Base-by-base conservation (phyloP, 2,113 vertebrate species). In the Proterorhinus semilunaris region DNA sequence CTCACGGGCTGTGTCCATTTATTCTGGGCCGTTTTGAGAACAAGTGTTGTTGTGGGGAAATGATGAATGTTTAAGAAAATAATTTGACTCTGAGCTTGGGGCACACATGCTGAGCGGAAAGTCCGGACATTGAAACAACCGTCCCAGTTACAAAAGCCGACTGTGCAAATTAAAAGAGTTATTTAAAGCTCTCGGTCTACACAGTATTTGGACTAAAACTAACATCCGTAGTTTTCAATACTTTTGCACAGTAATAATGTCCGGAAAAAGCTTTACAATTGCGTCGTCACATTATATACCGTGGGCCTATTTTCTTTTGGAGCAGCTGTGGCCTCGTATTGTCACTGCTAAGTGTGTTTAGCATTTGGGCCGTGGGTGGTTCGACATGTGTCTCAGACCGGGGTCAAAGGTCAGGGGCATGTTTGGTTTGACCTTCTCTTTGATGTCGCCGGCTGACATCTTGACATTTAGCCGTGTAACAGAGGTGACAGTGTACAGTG, bases 1-100 rank as follows among this genome's bases (percentile, higher is more conserved):
- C 58, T 74, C 71, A 55, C 36, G 58, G 48, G 74, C 76, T 79
- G 76, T 75, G 12, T 11, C 42, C 42, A 76, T 76, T 52, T 50
- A 6, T 54, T 74, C 57, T 42, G 74, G 54, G 73, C 62, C 42
- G 12, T 83, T 58, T 72, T 69, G 53, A 15, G 45, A 65, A 16
- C 10, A 8, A 75, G 16, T 73, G 52, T 74, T 51, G 63, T 36
- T 74, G 36, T 59, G 48, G 10, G 10, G 27, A 17, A 63, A 50
- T 12, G n/a, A 42, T 42, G 10, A 36, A n/a, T 74, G 66, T 63
- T 44, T 21, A 58, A n/a, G 54, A 5, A 15, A 48, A 48, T 11
- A 36, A 10, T 44, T 61, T 61, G 4, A 45, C 4, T 61, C 4
- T 61, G 6, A 44, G 42, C 58, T 61, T 9, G 7, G 45, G 36